Evolutionary conservation across 2,888 invertebrate species (phyloP).

Genomic region (Callimorpha dominula): DNA sequence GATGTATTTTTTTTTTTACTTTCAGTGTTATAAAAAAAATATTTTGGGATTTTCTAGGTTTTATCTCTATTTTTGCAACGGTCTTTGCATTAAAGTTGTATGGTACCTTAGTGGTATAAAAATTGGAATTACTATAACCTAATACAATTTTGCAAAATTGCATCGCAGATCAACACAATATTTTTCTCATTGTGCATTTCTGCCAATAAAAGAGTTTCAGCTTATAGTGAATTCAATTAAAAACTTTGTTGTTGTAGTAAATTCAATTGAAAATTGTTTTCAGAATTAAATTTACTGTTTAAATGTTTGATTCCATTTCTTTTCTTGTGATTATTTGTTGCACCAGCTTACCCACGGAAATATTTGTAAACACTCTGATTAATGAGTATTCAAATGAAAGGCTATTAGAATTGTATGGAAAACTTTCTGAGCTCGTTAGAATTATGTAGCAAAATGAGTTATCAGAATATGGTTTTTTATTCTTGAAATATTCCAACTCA

Average conservation of each 20-base stretch:
- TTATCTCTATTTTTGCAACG: background rate
- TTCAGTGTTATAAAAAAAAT: too few relatives aligned
- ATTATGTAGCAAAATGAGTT: background rate
- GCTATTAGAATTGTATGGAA: background rate
- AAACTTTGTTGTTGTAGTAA: slow-evolving; percentile 23
- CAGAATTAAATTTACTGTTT: slow-evolving; percentile 15
- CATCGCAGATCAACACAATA: background rate
- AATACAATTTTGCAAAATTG: too few relatives aligned
- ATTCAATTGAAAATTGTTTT: slow-evolving; percentile 12
- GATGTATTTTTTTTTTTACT: too few relatives aligned
- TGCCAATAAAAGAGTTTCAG: background rate
- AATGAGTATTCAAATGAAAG: background rate
- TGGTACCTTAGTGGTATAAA: background rate
- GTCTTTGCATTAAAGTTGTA: background rate
- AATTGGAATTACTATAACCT: too few relatives aligned
- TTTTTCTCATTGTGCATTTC: background rate
- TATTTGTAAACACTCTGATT: background rate
- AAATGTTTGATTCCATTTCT: slow-evolving; percentile 3
- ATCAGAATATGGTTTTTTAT: too few relatives aligned
- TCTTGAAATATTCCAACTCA: too few relatives aligned
- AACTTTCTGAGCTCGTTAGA: too few relatives aligned
- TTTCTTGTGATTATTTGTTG: background rate
- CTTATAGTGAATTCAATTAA: slow-evolving; percentile 28
- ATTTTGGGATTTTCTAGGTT: too few relatives aligned
- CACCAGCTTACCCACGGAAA: background rate